A percentile compares a stretch with the other conserved stretches of the same genome.
These are phyloP conservation scores for Xanthorhoe spadicearia DNA, from an alignment of 2,888 invertebrate genomes.

Conservation along the genomic window DNA sequence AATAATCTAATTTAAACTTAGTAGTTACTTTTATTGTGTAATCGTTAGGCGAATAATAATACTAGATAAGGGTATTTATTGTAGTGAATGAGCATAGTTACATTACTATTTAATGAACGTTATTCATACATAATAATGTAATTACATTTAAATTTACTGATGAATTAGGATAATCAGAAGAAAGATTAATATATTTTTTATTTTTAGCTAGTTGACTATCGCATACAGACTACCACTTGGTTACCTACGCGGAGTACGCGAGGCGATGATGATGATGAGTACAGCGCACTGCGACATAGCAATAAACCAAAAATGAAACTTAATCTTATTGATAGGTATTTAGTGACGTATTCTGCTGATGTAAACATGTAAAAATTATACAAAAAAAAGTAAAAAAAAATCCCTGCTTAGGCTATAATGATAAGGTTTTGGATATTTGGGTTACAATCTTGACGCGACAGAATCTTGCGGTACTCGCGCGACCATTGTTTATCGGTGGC, in stretches of 20 bases:
- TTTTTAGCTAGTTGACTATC: slow-evolving; percentile 84
- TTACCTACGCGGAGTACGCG: slow-evolving; percentile 61
- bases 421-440: slow-evolving; percentile 79
- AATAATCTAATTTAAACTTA: slow-evolving; percentile 83
- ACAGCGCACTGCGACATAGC: slow-evolving; percentile 77
- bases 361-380: slow-evolving; percentile 79
- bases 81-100: slow-evolving; percentile 80
- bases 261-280: slow-evolving; percentile 57
- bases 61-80: slow-evolving; percentile 84
- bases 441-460: slow-evolving; percentile 74
- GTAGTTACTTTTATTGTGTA: slow-evolving; percentile 83
- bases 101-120: slow-evolving; percentile 78
- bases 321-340: slow-evolving; percentile 79
- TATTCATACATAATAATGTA: slow-evolving; percentile 80
- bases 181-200: slow-evolving; percentile 84
- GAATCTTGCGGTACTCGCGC: slow-evolving; percentile 71
- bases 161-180: slow-evolving; percentile 77
- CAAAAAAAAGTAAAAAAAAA: slow-evolving; percentile 64
- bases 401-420: slow-evolving; percentile 81
- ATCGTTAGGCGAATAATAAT: slow-evolving; percentile 80
- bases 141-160: slow-evolving; percentile 74
- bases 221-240: slow-evolving; percentile 73
- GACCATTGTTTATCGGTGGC: slow-evolving; percentile 57
- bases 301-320: slow-evolving; percentile 84
- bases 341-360: slow-evolving; percentile 83